A percentile compares a stretch with the other conserved stretches of the same genome.
Conservation (phyloP, 2,113 vertebrate genomes). For the Zosterops pallidus region DNA sequence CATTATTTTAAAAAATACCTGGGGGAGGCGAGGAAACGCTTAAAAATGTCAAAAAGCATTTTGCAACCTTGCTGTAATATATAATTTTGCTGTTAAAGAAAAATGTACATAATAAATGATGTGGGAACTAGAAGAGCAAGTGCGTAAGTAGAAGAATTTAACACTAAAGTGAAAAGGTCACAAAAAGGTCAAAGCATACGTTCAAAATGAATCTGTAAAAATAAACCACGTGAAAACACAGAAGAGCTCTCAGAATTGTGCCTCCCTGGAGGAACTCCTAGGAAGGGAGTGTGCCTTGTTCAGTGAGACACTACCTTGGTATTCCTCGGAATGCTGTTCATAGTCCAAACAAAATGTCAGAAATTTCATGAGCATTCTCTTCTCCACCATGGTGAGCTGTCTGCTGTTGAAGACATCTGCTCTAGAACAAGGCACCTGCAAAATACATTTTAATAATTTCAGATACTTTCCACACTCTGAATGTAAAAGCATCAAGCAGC, state of each 20-base stretch:
- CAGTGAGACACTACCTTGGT: constrained; percentile 77
- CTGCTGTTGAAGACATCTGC: constrained; percentile 94
- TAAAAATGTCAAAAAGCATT: background rate
- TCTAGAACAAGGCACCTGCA: constrained; percentile 93
- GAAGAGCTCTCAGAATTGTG: background rate
- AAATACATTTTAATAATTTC: background rate
- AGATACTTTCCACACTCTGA: background rate
- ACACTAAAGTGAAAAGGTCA: constrained; percentile 13
- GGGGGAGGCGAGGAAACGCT: background rate
- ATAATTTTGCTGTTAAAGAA: constrained; percentile 19
- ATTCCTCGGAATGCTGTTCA: constrained; percentile 85
- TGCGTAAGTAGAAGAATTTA: constrained; percentile 16
- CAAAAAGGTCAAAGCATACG: constrained; percentile 9
- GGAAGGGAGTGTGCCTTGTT: background rate
- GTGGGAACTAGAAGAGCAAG: background rate
- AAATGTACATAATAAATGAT: constrained; percentile 21
- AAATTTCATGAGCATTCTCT: constrained; percentile 96
- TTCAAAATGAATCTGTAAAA: constrained; percentile 30
- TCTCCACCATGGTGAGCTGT: constrained; percentile 90
- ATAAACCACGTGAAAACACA: background rate
- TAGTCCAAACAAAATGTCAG: constrained; percentile 93
- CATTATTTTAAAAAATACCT: background rate
- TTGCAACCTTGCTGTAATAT: background rate
- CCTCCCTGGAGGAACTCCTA: background rate
- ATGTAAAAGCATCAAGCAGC: background rate